Evolutionary conservation across 2,888 invertebrate species (phyloP), one percentile per base, ranked within the genome.

Genomic region (Tuberolachnus salignus): DNA sequence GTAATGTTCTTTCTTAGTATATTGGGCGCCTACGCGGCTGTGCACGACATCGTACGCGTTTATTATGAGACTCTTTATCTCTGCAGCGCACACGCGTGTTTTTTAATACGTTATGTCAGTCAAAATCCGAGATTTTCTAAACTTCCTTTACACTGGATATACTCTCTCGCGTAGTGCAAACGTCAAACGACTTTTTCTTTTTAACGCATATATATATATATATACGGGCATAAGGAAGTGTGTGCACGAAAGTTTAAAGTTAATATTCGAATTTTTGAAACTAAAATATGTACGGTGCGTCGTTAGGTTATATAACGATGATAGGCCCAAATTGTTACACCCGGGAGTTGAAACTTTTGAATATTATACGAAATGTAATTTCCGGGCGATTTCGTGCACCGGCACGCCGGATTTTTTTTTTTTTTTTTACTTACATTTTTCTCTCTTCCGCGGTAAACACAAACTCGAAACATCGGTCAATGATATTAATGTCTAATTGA

Each of bases 231-330:
- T 46, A 46, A 14, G 19, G 42, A 53, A 3, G 23, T 9, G 23
- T 10, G 16, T 49, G 23, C n/a, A 3, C 3, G 13, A 21, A 46
- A 46, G 46, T 71, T 26, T 46, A 46, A n/a, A 71, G 26, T 26
- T 46, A 71, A 46, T 46, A 71, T 46, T 71, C n/a, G 9, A 71
- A 46, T 71, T 44, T 9, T 3, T 0, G 11, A 71, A 71, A 59
- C 46, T 46, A 26, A 9, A 46, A 13, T 26, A 46, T n/a, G n/a
- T 14, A 19, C n/a, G 14, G 21, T 21, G 34, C 34, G 34, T 3
- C 34, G 34, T n/a, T n/a, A n/a, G n/a, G n/a, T n/a, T n/a, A n/a
- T 34, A 34, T 34, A 34, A 4, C 34, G 34, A 34, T 4, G 3
- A 34, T 4, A 34, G 34, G 6, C 34, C 10, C 53, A 14, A 51